phyloP scores from a whole-genome alignment of 1,140 invertebrate species.

The Trypoxylus dichotomus region DNA sequence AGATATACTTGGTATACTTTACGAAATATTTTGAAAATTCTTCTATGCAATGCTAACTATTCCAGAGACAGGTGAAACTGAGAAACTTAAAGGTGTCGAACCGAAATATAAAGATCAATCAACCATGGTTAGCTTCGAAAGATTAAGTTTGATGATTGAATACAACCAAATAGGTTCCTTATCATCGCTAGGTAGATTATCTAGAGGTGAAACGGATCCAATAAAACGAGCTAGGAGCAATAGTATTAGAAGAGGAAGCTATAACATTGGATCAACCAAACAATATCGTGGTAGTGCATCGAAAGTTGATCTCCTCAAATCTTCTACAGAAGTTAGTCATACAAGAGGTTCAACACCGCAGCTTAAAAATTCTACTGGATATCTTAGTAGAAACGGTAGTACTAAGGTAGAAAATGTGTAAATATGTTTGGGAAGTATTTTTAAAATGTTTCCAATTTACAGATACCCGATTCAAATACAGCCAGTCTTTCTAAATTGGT shows the following conservation, averaged over 20 bases:
- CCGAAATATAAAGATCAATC: constrained; percentile 65
- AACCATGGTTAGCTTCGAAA: constrained; percentile 67
- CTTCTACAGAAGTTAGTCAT: constrained; percentile 66
- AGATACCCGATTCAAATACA: constrained; percentile 36
- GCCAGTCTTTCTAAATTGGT: constrained; percentile 37
- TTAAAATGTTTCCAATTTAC: constrained; percentile 26
- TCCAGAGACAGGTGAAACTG: constrained; percentile 48
- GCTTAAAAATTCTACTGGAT: constrained; percentile 34
- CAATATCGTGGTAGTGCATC: constrained; percentile 58
- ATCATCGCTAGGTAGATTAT: constrained; percentile 62
- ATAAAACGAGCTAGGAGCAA: constrained; percentile 52
- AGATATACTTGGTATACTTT: constrained; percentile 34
- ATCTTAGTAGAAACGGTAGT: constrained; percentile 25
- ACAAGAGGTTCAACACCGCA: constrained; percentile 40
- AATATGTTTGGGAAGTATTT: background rate
- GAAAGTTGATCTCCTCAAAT: constrained; percentile 66
- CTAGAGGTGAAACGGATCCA: constrained; percentile 54
- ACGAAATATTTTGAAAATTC: background rate
- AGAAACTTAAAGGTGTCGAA: constrained; percentile 49
- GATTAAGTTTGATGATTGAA: constrained; percentile 70
- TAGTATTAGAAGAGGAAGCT: constrained; percentile 58
- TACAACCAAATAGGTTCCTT: constrained; percentile 73
- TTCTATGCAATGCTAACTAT: background rate
- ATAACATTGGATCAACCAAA: constrained; percentile 42
- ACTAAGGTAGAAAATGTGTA: constrained; percentile 3